phyloP scores from a whole-genome alignment of 2,113 vertebrate species.

The Ammodramus savannarum region DNA sequence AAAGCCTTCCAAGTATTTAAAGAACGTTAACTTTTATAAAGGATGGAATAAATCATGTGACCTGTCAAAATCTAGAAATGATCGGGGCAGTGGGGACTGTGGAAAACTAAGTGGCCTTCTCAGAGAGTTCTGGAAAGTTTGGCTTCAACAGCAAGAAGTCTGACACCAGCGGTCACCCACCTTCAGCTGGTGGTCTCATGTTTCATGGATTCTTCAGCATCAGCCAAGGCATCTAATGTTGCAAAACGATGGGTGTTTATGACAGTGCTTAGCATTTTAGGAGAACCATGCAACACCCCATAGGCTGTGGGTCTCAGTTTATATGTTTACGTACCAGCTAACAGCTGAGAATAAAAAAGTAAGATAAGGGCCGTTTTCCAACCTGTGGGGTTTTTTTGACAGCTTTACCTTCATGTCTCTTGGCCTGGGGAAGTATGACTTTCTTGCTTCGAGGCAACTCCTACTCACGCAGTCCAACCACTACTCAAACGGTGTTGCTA shows the following conservation, averaged over 20 bases:
- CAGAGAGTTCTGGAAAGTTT: neutral
- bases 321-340: neutral
- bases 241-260: neutral
- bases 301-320: neutral
- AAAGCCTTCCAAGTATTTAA: neutral
- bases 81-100: neutral
- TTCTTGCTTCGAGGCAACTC: neutral
- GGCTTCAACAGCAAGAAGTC: neutral
- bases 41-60: neutral
- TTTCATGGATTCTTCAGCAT: neutral
- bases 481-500: neutral
- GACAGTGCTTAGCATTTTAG: neutral
- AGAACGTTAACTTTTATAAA: neutral
- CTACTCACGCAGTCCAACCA: neutral
- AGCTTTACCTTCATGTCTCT: neutral
- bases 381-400: neutral
- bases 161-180: neutral
- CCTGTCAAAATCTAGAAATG: neutral
- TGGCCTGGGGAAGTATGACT: neutral
- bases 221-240: neutral
- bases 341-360: neutral
- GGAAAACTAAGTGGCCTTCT: neutral
- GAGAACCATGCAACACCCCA: neutral
- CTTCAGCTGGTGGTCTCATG: neutral
- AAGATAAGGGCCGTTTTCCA: neutral